Evolutionary conservation across 2,113 vertebrate genomes (phyloP).

Genomic region (Chrysochloris asiatica): DNA sequence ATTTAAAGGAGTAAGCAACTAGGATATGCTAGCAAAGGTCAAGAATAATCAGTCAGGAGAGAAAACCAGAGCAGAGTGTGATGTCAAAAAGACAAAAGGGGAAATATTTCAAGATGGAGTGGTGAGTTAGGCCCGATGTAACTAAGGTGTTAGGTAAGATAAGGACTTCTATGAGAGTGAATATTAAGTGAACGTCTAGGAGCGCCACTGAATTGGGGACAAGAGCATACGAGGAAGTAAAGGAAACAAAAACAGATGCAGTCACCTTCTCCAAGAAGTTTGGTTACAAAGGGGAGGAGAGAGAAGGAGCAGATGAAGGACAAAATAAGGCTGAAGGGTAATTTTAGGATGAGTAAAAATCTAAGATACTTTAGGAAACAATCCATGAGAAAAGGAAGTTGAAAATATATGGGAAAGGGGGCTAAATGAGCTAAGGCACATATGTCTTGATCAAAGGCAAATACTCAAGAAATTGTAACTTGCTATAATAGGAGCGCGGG

Average conservation of each 20-base stretch:
- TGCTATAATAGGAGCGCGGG: no score
- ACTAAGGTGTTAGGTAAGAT: background rate
- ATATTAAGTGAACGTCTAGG: background rate
- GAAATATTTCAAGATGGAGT: constrained; percentile 41
- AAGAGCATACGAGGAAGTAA: background rate
- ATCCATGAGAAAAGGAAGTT: constrained; percentile 45
- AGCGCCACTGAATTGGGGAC: background rate
- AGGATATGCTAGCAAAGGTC: background rate
- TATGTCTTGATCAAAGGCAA: no score
- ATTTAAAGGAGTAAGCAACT: background rate
- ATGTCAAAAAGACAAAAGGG: constrained; percentile 31
- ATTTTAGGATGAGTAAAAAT: constrained; percentile 30
- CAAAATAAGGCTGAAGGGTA: background rate
- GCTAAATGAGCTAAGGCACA: no score
- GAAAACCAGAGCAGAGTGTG: background rate
- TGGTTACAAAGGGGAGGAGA: background rate
- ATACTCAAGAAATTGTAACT: no score
- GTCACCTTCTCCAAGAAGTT: constrained; percentile 11
- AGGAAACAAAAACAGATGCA: constrained; percentile 30
- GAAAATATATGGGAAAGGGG: no score
- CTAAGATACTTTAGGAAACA: constrained; percentile 38
- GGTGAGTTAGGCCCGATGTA: background rate
- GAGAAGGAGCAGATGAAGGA: background rate
- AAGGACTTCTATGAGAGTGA: background rate
- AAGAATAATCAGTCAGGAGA: background rate